Evolutionary conservation across 2,113 vertebrate species (phyloP).

Genomic region (Rhinoptilus africanus): DNA sequence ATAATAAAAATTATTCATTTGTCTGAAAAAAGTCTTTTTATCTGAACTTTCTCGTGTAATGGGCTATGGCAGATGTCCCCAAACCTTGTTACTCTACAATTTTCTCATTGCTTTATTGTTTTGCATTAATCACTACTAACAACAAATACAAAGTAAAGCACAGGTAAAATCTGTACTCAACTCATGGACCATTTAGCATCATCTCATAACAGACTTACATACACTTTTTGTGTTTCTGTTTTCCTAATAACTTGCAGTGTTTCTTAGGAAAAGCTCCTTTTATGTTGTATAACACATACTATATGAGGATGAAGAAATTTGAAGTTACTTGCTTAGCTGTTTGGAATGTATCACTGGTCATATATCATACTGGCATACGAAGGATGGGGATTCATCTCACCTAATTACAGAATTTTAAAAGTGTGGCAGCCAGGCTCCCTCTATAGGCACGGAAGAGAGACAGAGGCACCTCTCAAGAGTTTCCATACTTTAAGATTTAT

Average conservation of each 20-base stretch:
- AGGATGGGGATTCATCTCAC: not conserved
- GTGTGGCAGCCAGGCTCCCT: not conserved
- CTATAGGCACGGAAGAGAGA: not conserved
- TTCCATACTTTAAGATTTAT: not conserved
- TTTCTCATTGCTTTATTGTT: not conserved
- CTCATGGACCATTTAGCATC: not conserved
- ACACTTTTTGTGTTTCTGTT: not conserved
- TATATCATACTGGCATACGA: not conserved
- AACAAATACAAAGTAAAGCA: not conserved
- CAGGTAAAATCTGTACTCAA: not conserved
- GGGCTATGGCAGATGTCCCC: not conserved
- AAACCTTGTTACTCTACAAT: not conserved
- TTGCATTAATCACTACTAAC: not conserved
- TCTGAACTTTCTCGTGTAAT: not conserved
- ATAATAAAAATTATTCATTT: not conserved
- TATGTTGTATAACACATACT: not conserved
- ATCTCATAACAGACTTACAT: no score
- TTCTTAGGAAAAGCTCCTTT: not conserved
- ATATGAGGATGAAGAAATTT: not conserved
- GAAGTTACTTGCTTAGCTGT: not conserved
- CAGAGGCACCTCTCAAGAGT: not conserved
- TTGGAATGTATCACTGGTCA: not conserved
- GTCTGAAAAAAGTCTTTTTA: not conserved
- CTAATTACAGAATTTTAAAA: not conserved
- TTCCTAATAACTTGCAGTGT: not conserved